Evolutionary conservation across 2,888 invertebrate genomes (phyloP), one percentile per base, ranked within the genome.

Genomic region (Dasypogon diadema): DNA sequence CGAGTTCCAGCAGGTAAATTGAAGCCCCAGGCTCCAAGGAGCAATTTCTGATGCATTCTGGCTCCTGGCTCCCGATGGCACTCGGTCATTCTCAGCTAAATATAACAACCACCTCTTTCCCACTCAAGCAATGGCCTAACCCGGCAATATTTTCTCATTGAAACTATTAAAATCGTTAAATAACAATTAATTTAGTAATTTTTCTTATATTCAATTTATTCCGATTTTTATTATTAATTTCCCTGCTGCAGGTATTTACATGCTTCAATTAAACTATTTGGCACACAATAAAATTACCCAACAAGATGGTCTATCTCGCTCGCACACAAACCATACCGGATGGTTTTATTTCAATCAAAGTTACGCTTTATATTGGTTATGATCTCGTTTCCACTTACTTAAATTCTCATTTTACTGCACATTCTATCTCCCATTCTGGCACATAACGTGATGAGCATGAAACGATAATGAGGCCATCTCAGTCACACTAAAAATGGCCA

Each of bases 311-410:
- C 74, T 22, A 14, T 77, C 77, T 68, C 72, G 55, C 60, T 77
- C 60, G 42, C 51, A 51, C 77, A 21, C 14, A 30, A 14, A n/a
- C 54, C 8, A 14, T n/a, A 10, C 51, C 37, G 14, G 48, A 75
- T 78, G 68, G 16, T 79, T 82, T 83, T 82, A 82, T 83, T 85
- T 85, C 84, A 85, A 85, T 86, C 86, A 85, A 82, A 83, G 84
- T 84, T 83, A 84, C 83, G 83, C 83, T 85, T 85, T 85, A 85
- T 85, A 82, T 84, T 82, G 81, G 82, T 85, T 84, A 85, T 85
- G 85, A 85, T 85, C 85, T 86, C 85, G 85, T 85, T 85, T 85
- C 86, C 86, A 85, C 85, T 85, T 84, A 85, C 85, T 85, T 86
- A 86, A 86, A 86, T 85, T 83, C 84, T 83, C 84, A 82, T 86